Evolutionary conservation across 2,113 vertebrate species (phyloP).

Genomic region (Pristiophorus japonicus): DNA sequence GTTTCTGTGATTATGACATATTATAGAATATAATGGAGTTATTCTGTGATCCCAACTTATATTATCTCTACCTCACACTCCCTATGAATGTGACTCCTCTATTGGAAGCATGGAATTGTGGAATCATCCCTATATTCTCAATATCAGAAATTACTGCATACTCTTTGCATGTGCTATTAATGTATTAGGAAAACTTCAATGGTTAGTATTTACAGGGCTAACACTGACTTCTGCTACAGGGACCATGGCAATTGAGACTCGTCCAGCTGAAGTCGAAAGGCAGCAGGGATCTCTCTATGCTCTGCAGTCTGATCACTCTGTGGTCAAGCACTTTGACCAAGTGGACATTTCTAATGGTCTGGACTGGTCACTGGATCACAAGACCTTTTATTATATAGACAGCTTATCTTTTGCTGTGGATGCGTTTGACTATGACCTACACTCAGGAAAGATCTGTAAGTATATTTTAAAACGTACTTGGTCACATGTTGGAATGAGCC

Average conservation of each 20-base stretch:
- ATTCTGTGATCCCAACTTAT: not conserved
- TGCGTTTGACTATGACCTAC: constrained; percentile 79
- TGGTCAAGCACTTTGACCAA: constrained; percentile 70
- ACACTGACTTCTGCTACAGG: constrained; percentile 50
- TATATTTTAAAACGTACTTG: not conserved
- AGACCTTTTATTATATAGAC: constrained; percentile 84
- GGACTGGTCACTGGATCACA: constrained; percentile 86
- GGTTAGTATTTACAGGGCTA: not conserved
- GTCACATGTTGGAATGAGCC: not conserved
- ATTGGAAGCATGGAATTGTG: not conserved
- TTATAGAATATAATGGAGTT: not conserved
- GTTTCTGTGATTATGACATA: not conserved
- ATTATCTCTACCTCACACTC: not conserved
- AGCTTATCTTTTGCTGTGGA: constrained; percentile 75
- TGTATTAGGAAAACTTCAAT: not conserved
- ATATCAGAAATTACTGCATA: not conserved
- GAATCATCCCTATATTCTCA: not conserved
- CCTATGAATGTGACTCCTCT: not conserved
- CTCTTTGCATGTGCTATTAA: not conserved
- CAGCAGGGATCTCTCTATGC: constrained; percentile 68
- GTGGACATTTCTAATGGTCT: constrained; percentile 89
- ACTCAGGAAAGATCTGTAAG: constrained; percentile 70
- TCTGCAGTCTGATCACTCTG: constrained; percentile 58
- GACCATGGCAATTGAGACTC: constrained; percentile 70
- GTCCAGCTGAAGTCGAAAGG: constrained; percentile 63